Evolutionary conservation across 2,888 invertebrate genomes (phyloP).

Genomic region (Ceratothoa steindachneri): DNA sequence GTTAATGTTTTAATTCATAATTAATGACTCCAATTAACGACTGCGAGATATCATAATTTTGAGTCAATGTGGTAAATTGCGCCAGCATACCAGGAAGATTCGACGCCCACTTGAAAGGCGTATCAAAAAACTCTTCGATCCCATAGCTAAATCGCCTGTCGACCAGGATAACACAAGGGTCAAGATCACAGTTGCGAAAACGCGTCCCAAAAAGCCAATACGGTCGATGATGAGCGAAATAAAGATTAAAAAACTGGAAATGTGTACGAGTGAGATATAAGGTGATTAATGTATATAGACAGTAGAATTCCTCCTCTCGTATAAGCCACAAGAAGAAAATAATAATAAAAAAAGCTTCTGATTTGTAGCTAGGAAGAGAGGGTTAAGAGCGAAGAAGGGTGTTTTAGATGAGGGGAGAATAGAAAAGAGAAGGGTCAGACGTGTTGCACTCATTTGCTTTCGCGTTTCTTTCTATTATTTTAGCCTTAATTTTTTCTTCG

Average conservation of each 20-base stretch:
- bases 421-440: background rate
- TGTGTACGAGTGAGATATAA: slow-evolving; percentile 47
- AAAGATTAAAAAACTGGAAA: slow-evolving; percentile 47
- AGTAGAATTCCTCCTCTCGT: slow-evolving; percentile 29
- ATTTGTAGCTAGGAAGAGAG: slow-evolving; percentile 25
- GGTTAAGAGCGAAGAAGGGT: slow-evolving; percentile 7
- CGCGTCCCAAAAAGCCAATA: background rate
- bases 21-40: slow-evolving; percentile 47
- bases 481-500: background rate
- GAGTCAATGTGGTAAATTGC: slow-evolving; percentile 48
- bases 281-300: slow-evolving; percentile 46
- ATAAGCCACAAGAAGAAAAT: slow-evolving; percentile 27
- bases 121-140: background rate
- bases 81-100: slow-evolving; percentile 37
- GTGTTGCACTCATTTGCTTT: slow-evolving; percentile 4
- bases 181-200: slow-evolving; percentile 9
- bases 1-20: slow-evolving; percentile 48
- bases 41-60: slow-evolving; percentile 47
- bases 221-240: slow-evolving; percentile 39
- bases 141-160: background rate
- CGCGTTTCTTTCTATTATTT: background rate
- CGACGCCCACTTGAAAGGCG: slow-evolving; percentile 30
- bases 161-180: background rate
- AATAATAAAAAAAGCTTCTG: slow-evolving; percentile 24
- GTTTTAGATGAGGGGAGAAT: background rate